phyloP scores from a whole-genome alignment of 2,888 invertebrate species.

The Raillietiella orientalis region DNA sequence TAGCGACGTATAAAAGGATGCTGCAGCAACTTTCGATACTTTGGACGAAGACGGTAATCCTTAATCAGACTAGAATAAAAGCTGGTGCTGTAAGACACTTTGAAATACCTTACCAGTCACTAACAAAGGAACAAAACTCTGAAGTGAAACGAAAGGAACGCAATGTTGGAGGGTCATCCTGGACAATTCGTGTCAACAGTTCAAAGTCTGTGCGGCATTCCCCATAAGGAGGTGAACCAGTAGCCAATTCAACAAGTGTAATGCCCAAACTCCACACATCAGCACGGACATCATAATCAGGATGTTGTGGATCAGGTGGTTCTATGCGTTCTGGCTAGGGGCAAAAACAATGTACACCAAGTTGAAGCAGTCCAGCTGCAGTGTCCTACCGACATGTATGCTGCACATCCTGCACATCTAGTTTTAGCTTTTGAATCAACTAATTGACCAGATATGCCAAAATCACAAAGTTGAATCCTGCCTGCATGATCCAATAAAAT shows the following conservation, averaged over 20 bases:
- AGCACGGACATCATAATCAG: constrained; percentile 91
- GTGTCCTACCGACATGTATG: constrained; percentile 80
- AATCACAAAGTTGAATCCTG: constrained; percentile 91
- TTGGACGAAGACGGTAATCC: constrained; percentile 69
- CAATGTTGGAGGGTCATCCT: constrained; percentile 55
- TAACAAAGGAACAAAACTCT: constrained; percentile 67
- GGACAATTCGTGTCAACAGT: constrained; percentile 65
- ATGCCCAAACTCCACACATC: constrained; percentile 98
- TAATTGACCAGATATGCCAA: constrained; percentile 89
- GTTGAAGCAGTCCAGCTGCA: not conserved
- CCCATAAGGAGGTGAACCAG: constrained; percentile 61
- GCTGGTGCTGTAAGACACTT: not conserved
- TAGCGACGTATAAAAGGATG: constrained; percentile 59
- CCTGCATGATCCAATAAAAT: constrained; percentile 82
- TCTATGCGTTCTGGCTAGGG: constrained; percentile 81
- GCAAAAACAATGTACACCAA: not conserved
- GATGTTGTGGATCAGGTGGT: constrained; percentile 60
- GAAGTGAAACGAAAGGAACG: constrained; percentile 43
- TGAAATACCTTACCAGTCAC: constrained; percentile 33
- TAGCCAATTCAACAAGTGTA: constrained; percentile 79
- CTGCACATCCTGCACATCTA: constrained; percentile 87
- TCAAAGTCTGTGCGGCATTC: constrained; percentile 95
- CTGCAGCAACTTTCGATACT: constrained; percentile 62
- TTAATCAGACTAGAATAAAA: constrained; percentile 38
- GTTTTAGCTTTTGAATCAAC: constrained; percentile 96